phyloP scores from a whole-genome alignment of 2,888 invertebrate genomes.

The Drosophila putrida region DNA sequence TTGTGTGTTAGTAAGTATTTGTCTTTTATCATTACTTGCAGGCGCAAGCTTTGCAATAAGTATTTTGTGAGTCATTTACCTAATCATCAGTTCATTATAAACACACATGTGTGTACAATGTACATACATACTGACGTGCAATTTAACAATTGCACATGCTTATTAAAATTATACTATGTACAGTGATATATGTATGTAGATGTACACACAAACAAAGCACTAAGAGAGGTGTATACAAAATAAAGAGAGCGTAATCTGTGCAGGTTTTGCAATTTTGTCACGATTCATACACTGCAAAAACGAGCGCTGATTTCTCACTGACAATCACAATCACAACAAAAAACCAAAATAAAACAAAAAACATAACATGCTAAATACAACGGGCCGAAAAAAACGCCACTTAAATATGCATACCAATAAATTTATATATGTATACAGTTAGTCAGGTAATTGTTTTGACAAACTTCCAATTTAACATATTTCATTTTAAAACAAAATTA shows the following conservation, averaged over 20 bases:
- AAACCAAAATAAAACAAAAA: constrained; percentile 26
- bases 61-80: constrained; percentile 58
- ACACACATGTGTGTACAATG: neutral
- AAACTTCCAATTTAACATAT: too few species aligned
- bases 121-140: too few species aligned
- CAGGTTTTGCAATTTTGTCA: constrained; percentile 53
- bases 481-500: too few species aligned
- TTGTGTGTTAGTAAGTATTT: neutral
- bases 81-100: constrained; percentile 19
- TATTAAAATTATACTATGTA: neutral
- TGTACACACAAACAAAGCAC: neutral
- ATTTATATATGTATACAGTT: too few species aligned
- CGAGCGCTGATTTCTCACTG: constrained; percentile 62
- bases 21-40: constrained; percentile 14
- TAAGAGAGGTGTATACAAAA: constrained; percentile 7
- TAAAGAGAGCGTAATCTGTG: constrained; percentile 11
- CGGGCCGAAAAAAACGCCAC: neutral
- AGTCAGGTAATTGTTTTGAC: too few species aligned
- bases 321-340: constrained; percentile 36
- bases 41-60: constrained; percentile 8
- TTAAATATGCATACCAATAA: too few species aligned
- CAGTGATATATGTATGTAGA: neutral
- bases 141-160: too few species aligned
- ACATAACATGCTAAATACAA: constrained; percentile 37
- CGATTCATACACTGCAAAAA: constrained; percentile 39